Percentiles rank a stretch among this genome's conserved stretches.
Evolutionary conservation across 2,888 invertebrate species (phyloP).

Genomic region (Yponomeuta plumbellus): DNA sequence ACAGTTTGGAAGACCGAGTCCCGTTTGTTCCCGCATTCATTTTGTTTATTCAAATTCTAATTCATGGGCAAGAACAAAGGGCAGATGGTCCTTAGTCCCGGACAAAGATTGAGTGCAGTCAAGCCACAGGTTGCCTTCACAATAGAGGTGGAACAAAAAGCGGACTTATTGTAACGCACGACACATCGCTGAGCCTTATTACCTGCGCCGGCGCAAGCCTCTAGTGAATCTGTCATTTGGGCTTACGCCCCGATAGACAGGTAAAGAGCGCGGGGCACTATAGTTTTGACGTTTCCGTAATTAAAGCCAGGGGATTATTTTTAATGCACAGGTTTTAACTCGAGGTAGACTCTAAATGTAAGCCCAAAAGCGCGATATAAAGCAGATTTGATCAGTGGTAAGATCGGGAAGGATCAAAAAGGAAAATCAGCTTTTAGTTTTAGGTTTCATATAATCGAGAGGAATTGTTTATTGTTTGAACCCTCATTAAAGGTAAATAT

Average conservation of each 20-base stretch:
- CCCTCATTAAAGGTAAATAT: no score
- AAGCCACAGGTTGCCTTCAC: constrained; percentile 42
- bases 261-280: constrained; percentile 35
- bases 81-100: constrained; percentile 46
- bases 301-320: constrained; percentile 37
- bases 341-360: background rate
- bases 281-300: constrained; percentile 51
- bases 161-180: constrained; percentile 42
- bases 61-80: constrained; percentile 67
- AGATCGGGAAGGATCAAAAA: no score
- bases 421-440: no score
- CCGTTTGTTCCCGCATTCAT: constrained; percentile 37
- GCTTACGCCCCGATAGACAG: constrained; percentile 42
- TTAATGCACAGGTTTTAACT: background rate
- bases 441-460: no score
- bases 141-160: constrained; percentile 53
- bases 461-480: no score
- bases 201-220: constrained; percentile 53
- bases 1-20: constrained; percentile 25
- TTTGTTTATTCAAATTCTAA: constrained; percentile 62
- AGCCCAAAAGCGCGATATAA: no score
- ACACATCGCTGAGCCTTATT: constrained; percentile 52
- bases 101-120: constrained; percentile 64
- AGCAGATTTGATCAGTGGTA: no score
- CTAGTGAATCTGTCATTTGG: constrained; percentile 58